These are phyloP conservation scores for Lerista edwardsae DNA, from an alignment of 2,797 vertebrate species.

Conservation along the genomic window DNA sequence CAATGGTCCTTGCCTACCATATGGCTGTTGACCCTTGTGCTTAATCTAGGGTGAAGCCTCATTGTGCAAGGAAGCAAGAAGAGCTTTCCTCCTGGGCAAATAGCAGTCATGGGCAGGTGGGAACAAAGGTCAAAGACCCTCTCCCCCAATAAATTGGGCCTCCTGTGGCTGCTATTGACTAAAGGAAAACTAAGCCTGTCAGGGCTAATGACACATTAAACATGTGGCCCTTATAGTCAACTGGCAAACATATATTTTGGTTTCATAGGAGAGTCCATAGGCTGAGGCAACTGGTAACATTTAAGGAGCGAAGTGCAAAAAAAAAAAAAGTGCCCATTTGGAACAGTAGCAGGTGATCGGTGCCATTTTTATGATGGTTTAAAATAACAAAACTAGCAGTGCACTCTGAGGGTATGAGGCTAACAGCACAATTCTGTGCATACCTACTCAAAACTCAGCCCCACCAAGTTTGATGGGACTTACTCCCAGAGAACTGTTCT, in stretches of 20 bases:
- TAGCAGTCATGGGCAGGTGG: too few relatives aligned
- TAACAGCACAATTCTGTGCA: too few relatives aligned
- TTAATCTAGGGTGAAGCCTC: neutral
- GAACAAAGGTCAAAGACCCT: too few relatives aligned
- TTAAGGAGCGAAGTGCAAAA: neutral
- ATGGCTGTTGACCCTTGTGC: neutral
- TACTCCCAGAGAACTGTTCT: too few relatives aligned
- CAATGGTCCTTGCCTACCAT: neutral
- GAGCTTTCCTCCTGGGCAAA: neutral
- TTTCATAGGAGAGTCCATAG: neutral
- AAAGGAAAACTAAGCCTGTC: too few relatives aligned
- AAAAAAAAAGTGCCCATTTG: neutral
- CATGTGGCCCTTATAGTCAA: neutral
- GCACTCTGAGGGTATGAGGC: neutral
- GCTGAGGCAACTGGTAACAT: too few relatives aligned
- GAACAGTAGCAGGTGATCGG: neutral
- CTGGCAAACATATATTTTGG: neutral
- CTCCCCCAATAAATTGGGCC: too few relatives aligned
- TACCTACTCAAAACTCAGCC: too few relatives aligned
- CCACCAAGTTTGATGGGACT: too few relatives aligned
- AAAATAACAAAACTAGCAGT: neutral
- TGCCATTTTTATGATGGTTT: neutral
- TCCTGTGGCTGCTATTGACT: too few relatives aligned
- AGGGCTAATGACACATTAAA: too few relatives aligned
- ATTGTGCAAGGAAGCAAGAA: neutral